Percentiles rank a stretch among this genome's conserved stretches.
These are phyloP conservation scores for Pseudomyrmex pallidus DNA, from an alignment of 1,140 invertebrate species.

Conservation along the genomic window DNA sequence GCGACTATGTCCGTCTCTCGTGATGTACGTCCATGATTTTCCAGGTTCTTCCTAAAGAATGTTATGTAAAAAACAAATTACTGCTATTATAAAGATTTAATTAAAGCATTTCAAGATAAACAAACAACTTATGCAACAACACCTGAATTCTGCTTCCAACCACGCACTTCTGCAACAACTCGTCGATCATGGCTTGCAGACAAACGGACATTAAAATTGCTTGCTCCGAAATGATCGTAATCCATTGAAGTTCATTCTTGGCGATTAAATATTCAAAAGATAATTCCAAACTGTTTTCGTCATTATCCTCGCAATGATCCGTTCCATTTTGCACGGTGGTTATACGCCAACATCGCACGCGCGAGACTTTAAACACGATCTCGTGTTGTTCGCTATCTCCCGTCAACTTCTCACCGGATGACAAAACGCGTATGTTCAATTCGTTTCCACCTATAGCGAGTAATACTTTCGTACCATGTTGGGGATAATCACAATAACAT, in stretches of 20 bases:
- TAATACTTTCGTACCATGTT: slow-evolving; percentile 88
- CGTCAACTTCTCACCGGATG: slow-evolving; percentile 68
- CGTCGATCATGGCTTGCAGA: slow-evolving; percentile 97
- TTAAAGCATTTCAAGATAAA: slow-evolving; percentile 42
- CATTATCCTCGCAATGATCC: slow-evolving; percentile 77
- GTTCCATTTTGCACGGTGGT: slow-evolving; percentile 90
- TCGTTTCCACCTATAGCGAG: slow-evolving; percentile 92
- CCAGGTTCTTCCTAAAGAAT: slow-evolving; percentile 70
- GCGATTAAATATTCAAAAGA: slow-evolving; percentile 98
- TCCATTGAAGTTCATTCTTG: slow-evolving; percentile 97
- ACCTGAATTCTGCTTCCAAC: slow-evolving; percentile 83
- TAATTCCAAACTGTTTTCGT: slow-evolving; percentile 89
- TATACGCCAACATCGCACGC: slow-evolving; percentile 99
- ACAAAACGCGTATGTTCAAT: slow-evolving; percentile 88
- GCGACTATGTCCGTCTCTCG: slow-evolving; percentile 86
- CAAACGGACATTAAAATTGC: slow-evolving; percentile 98
- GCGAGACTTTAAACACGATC: slow-evolving; percentile 95
- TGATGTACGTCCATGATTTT: slow-evolving; percentile 86
- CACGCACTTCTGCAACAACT: slow-evolving; percentile 93
- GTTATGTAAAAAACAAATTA: slow-evolving; percentile 21
- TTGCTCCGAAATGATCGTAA: slow-evolving; percentile 95
- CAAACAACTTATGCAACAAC: slow-evolving; percentile 57
- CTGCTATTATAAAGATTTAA: slow-evolving; percentile 65
- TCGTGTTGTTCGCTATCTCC: slow-evolving; percentile 85
- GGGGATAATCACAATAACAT: slow-evolving; percentile 92